phyloP scores from a whole-genome alignment of 2,888 invertebrate genomes.

The Vandiemenella viatica region DNA sequence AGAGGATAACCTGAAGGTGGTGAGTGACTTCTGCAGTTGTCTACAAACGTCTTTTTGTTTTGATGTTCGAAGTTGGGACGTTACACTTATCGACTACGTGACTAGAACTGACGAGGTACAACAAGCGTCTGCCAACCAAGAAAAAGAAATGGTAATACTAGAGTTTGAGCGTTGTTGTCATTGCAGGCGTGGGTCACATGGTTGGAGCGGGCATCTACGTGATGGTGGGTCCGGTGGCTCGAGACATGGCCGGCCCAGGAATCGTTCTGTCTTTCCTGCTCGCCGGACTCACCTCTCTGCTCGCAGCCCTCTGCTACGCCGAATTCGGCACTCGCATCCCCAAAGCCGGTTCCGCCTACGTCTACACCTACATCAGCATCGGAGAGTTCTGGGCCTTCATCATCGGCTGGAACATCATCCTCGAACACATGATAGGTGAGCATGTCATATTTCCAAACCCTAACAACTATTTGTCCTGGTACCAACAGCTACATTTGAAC shows the following conservation, averaged over 20 bases:
- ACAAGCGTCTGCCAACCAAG: too few relatives aligned
- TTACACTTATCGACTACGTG: too few relatives aligned
- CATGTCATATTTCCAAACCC: neutral
- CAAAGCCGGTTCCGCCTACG: constrained; percentile 83
- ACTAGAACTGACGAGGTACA: too few relatives aligned
- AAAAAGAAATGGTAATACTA: too few relatives aligned
- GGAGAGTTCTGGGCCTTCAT: constrained; percentile 90
- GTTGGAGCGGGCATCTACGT: constrained; percentile 92
- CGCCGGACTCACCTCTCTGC: constrained; percentile 67
- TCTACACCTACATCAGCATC: constrained; percentile 83
- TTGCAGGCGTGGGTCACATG: constrained; percentile 80
- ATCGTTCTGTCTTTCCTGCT: constrained; percentile 51
- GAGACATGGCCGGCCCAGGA: constrained; percentile 68
- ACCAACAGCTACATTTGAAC: too few relatives aligned
- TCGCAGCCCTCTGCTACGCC: constrained; percentile 76
- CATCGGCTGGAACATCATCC: constrained; percentile 86
- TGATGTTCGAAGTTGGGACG: too few relatives aligned
- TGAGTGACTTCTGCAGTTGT: too few relatives aligned
- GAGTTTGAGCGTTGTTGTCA: too few relatives aligned
- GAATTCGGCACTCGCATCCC: constrained; percentile 80
- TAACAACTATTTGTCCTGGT: too few relatives aligned
- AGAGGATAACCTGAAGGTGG: too few relatives aligned
- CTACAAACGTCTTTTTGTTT: too few relatives aligned
- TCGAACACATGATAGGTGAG: constrained; percentile 75
- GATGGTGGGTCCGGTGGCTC: constrained; percentile 70